Evolutionary conservation across 2,797 vertebrate species (phyloP).

Genomic region (Enteromius argenteus): DNA sequence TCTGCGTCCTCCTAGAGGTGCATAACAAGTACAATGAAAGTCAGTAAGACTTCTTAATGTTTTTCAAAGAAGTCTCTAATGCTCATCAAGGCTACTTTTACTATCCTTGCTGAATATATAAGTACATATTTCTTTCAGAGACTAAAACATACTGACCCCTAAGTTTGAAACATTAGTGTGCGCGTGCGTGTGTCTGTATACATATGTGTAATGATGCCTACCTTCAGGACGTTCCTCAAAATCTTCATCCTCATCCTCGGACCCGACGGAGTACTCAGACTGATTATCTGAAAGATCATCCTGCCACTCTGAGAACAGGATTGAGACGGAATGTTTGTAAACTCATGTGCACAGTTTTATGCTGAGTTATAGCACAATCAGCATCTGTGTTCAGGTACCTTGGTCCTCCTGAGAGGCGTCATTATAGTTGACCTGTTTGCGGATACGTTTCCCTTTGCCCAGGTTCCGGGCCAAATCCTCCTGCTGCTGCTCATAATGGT

Average conservation of each 20-base stretch:
- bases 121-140: not conserved
- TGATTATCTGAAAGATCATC: conserved; percentile 99
- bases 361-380: conserved; percentile 14
- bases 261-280: conserved; percentile 97
- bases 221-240: conserved; percentile 98
- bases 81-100: not conserved
- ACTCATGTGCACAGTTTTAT: conserved; percentile 15
- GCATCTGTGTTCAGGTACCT: conserved; percentile 78
- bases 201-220: conserved; percentile 43
- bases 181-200: not conserved
- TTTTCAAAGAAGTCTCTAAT: not conserved
- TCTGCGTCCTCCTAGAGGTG: conserved; percentile 87
- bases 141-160: not conserved
- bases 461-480: conserved; percentile 95
- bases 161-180: not conserved
- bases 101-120: not conserved
- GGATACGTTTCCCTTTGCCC: conserved; percentile 96
- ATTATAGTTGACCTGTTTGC: conserved; percentile 99
- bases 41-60: not conserved
- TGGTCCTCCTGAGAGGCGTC: conserved; percentile 98
- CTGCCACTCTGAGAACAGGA: conserved; percentile 92
- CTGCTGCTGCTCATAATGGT: conserved; percentile 99
- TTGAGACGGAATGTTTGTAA: conserved; percentile 75
- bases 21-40: not conserved
- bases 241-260: conserved; percentile 98